These are phyloP conservation scores for Platygyra sinensis DNA, from an alignment of 64 coral and sea anemone species.

Conservation along the genomic window DNA sequence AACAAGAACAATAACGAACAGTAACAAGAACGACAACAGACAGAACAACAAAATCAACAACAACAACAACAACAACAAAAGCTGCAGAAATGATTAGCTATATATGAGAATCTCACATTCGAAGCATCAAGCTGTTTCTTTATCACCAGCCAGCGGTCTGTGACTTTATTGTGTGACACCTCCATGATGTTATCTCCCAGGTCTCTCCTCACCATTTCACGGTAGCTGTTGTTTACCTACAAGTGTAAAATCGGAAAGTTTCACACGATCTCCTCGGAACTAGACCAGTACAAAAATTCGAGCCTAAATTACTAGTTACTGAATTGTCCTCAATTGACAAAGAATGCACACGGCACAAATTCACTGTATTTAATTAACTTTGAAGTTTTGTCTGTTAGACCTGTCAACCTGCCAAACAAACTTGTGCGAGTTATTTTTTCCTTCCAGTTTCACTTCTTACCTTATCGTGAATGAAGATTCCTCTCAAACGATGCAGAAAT, in stretches of 20 bases:
- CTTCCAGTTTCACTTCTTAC: background rate
- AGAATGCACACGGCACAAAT: too few relatives aligned
- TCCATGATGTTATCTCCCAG: constrained; percentile 72
- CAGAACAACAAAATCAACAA: background rate
- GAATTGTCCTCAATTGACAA: background rate
- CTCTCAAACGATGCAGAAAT: constrained; percentile 84
- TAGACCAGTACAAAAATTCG: background rate
- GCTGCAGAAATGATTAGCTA: background rate
- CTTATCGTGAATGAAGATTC: constrained; percentile 64
- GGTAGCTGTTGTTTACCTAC: constrained; percentile 68
- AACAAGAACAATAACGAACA: too few relatives aligned
- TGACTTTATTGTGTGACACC: constrained; percentile 51
- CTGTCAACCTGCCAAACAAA: too few relatives aligned
- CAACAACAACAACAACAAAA: background rate
- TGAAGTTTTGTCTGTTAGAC: too few relatives aligned
- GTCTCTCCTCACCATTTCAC: constrained; percentile 77
- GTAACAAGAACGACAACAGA: too few relatives aligned
- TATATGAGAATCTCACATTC: constrained; percentile 39
- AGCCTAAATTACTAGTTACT: background rate
- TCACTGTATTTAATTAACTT: too few relatives aligned
- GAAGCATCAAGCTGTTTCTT: constrained; percentile 79
- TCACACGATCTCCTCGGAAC: background rate
- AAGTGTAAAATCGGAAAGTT: background rate
- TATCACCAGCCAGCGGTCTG: constrained; percentile 74
- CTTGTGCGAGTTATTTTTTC: too few relatives aligned